Evolutionary conservation across 2,888 invertebrate genomes (phyloP), one percentile per base, ranked within the genome.

Genomic region (Chironomus tentans): DNA sequence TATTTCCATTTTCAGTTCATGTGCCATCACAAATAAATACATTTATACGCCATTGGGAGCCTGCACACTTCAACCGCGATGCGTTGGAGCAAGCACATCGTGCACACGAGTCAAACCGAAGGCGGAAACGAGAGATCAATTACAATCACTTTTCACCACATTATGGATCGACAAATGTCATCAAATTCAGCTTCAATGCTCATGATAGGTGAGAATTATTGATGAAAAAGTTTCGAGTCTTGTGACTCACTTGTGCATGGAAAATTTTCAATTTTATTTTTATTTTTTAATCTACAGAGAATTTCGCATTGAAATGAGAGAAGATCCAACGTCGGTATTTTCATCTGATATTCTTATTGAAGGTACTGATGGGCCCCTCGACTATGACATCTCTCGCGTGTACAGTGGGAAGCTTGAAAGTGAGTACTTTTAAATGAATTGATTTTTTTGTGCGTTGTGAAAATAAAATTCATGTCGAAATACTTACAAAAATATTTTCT

Each of bases 401-500:
- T 93, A 93, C 84, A 88, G 88, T 68, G 95, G 95, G 79, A 88
- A 88, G 79, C 86, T 94, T 78, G 91, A 92, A 88, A 93, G 93
- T 92, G 83, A 83, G 82, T 56, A 18, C 18, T 50, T 38, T 38
- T 38, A 28, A 28, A 3, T 24, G 22, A 24, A 4, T 28, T 28
- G 28, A 4, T 10, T 38, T 38, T 28, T 4, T 5, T 28, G 28
- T 38, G 38, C 38, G 10, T n/a, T 38, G 38, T 10, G 1, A 10
- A 10, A 28, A 28, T 3, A 5, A 28, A 28, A 4, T 28, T 28
- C 22, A 24, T 24, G 22, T 3, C 2, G 22, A 24, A 24, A 2
- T 3, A 24, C 22, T 24, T 24, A 24, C 22, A 24, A n/a, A n/a
- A n/a, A n/a, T n/a, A n/a, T n/a, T n/a, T n/a, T n/a, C n/a, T n/a